Percentiles rank a stretch among this genome's conserved stretches.
phyloP scores from a whole-genome alignment of 2,113 vertebrate species.

The Calidris pygmaea region DNA sequence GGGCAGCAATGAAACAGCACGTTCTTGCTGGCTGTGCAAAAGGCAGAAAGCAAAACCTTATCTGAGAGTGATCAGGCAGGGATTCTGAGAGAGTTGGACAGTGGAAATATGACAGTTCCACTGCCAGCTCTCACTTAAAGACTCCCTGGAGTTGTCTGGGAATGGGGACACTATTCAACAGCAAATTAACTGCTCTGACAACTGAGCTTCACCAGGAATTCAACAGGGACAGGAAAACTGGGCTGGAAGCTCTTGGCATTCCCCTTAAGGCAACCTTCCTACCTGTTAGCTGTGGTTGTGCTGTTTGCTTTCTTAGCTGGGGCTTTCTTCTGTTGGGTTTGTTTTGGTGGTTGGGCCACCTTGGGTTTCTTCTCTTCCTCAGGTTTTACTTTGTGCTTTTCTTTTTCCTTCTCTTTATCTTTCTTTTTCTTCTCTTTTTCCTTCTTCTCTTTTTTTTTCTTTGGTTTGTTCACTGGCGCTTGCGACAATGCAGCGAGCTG shows the following conservation, averaged over 20 bases:
- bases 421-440: constrained; percentile 84
- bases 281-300: constrained; percentile 76
- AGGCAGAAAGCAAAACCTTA: constrained; percentile 27
- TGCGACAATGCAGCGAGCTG: constrained; percentile 89
- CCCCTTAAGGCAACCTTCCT: neutral
- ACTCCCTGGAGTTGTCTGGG: neutral
- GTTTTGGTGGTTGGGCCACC: constrained; percentile 80
- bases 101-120: neutral
- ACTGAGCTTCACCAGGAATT: neutral
- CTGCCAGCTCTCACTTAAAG: constrained; percentile 14
- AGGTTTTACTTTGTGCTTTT: constrained; percentile 77
- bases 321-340: constrained; percentile 85
- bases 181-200: neutral
- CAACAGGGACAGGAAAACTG: neutral
- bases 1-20: neutral
- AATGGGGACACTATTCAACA: neutral
- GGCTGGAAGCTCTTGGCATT: neutral
- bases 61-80: neutral
- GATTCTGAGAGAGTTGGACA: neutral
- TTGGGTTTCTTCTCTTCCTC: constrained; percentile 92
- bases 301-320: constrained; percentile 90
- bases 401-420: constrained; percentile 82
- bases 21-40: neutral
- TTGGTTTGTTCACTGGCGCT: constrained; percentile 87
- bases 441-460: constrained; percentile 92